phyloP scores from a whole-genome alignment of 1,140 invertebrate genomes.

The Drosophila pruinosa region DNA sequence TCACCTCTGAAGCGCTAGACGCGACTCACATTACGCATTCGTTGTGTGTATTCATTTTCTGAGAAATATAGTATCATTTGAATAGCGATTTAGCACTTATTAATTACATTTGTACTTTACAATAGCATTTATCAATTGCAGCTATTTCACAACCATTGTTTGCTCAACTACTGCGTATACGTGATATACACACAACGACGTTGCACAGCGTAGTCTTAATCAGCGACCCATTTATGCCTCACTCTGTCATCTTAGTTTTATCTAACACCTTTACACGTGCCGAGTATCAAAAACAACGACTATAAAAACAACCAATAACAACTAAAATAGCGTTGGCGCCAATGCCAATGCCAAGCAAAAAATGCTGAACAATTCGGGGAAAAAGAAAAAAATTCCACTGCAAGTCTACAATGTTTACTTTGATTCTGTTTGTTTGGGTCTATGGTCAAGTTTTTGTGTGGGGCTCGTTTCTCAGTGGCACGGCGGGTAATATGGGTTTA shows the following conservation, averaged over 20 bases:
- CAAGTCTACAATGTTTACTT: conserved; percentile 47
- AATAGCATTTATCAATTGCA: conserved; percentile 1
- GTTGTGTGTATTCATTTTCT: not conserved
- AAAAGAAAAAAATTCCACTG: conserved; percentile 46
- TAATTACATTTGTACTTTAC: not conserved
- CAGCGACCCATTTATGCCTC: conserved; percentile 25
- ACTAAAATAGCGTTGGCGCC: conserved; percentile 18
- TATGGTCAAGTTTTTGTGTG: not conserved
- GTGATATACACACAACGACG: conserved; percentile 3
- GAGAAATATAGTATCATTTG: not conserved
- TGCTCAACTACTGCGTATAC: conserved; percentile 1
- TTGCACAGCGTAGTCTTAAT: conserved; percentile 20
- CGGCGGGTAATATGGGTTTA: conserved; percentile 1
- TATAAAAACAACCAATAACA: not conserved
- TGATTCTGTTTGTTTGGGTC: conserved; percentile 29
- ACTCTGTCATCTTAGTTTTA: conserved; percentile 24
- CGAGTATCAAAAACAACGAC: conserved; percentile 7
- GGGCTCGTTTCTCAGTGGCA: not conserved
- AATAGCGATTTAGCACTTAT: not conserved
- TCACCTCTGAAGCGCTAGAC: not conserved
- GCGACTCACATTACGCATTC: conserved; percentile 1
- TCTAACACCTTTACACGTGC: conserved; percentile 67
- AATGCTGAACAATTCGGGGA: conserved; percentile 1
- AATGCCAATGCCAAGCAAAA: conserved; percentile 21
- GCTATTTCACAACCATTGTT: not conserved